Base-by-base conservation (phyloP, 2,888 invertebrate species). In the Microchrysa polita region DNA sequence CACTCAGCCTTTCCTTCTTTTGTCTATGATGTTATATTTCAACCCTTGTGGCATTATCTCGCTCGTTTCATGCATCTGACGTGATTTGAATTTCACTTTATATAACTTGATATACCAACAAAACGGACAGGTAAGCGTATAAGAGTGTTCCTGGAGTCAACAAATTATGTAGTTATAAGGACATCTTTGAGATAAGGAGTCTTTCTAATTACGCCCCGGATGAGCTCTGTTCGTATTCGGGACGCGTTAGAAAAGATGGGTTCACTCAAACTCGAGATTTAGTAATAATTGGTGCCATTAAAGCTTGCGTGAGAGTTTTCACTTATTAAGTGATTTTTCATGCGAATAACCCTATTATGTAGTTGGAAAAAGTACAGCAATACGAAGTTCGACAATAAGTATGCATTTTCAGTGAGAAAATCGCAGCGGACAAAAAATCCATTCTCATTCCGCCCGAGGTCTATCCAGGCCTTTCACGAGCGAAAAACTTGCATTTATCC, bases 141-240 rank as follows among this genome's bases (percentile, higher is more conserved):
- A n/a, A n/a, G n/a, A n/a, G 16, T 48, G 16, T 48, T n/a, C 48
- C 48, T 48, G 4, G 48, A 48, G 48, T 48, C 12, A 48, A 48
- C 48, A 48, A 48, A 48, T 48, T 48, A n/a, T n/a, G n/a, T n/a
- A 12, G 48, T 48, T n/a, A 48, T 48, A 48, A 48, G n/a, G 12
- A 48, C 16, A 48, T 12, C 10, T 2, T 34, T 12, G 16, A 48
- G 48, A 48, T 48, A 48, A 48, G 12, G 48, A 48, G 48, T 48
- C 10, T 12, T 10, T 12, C 48, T 48, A 48, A 48, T 48, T 48
- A 48, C 5, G 5, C 12, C 48, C 2, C 48, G 2, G 48, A 12
- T n/a, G 48, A 7, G 16, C 16, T 48, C 10, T 4, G 48, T 4
- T 48, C 12, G 12, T 7, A 48, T 48, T 4, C 48, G 10, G 10